Conservation (phyloP, 2,888 invertebrate genomes). For the Cerceris ruficornis region DNA sequence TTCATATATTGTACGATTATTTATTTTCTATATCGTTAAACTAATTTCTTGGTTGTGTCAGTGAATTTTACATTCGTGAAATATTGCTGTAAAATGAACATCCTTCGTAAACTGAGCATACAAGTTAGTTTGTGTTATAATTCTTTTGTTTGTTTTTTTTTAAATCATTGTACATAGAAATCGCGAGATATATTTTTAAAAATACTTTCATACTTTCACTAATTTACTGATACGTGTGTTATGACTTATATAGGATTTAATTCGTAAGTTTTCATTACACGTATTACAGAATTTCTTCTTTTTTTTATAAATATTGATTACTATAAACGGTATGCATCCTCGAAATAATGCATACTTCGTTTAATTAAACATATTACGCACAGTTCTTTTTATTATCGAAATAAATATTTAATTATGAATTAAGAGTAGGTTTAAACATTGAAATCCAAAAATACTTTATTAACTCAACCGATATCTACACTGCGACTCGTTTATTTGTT, state of each 20-base stretch:
- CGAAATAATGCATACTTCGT: background rate
- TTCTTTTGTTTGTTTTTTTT: background rate
- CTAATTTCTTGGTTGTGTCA: slow-evolving; percentile 40
- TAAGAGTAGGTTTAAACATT: slow-evolving; percentile 7
- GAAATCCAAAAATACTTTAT: background rate
- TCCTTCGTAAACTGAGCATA: slow-evolving; percentile 12
- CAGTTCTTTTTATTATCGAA: slow-evolving; percentile 11
- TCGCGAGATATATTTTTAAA: slow-evolving; percentile 11
- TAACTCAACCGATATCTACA: background rate
- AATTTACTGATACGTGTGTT: background rate
- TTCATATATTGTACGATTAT: background rate
- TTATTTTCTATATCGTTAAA: slow-evolving; percentile 36
- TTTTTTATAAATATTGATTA: background rate
- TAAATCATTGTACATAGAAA: background rate
- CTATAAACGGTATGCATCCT: background rate
- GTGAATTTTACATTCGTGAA: slow-evolving; percentile 33
- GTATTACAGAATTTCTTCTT: background rate
- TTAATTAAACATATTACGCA: slow-evolving; percentile 10
- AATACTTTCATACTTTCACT: background rate
- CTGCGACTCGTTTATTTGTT: background rate
- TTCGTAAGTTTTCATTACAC: background rate
- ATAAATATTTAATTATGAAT: background rate
- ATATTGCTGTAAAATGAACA: slow-evolving; percentile 12
- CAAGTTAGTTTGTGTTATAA: slow-evolving; percentile 2
- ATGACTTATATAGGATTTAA: background rate